Evolutionary conservation across 2,797 vertebrate species (phyloP).

Genomic region (Myotis pilosus): DNA sequence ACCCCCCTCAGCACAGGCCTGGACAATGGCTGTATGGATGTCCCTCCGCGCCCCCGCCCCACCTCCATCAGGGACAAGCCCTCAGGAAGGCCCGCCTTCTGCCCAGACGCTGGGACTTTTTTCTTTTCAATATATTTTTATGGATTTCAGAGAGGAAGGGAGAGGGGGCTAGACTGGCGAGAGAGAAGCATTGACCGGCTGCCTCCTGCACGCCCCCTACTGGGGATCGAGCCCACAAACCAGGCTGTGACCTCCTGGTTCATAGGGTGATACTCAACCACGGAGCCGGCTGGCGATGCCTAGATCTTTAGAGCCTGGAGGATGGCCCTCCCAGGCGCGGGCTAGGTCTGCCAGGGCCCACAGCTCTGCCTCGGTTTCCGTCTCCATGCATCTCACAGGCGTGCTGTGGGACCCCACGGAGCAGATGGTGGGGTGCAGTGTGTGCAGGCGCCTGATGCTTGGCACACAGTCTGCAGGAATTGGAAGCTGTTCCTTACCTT

Average conservation of each 20-base stretch:
- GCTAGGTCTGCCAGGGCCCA: background rate
- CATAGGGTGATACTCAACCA: too few relatives aligned
- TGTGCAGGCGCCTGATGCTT: rapidly evolving
- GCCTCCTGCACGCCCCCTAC: too few relatives aligned
- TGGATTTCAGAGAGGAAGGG: too few relatives aligned
- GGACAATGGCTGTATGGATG: background rate
- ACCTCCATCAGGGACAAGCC: background rate
- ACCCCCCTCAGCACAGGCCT: too few relatives aligned
- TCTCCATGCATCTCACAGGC: background rate
- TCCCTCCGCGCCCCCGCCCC: background rate
- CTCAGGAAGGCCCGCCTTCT: background rate
- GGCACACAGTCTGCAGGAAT: rapidly evolving
- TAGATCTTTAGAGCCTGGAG: rapidly evolving
- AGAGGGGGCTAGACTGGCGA: too few relatives aligned
- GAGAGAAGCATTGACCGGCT: too few relatives aligned
- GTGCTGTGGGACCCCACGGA: rapidly evolving
- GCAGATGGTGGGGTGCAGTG: background rate
- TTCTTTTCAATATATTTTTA: too few relatives aligned
- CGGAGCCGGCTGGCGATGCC: background rate
- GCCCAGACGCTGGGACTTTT: background rate
- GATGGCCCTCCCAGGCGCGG: rapidly evolving
- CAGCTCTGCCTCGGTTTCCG: background rate
- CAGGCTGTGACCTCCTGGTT: too few relatives aligned
- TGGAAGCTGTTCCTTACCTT: background rate
- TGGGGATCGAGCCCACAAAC: too few relatives aligned